phyloP scores from a whole-genome alignment of 53 echinoderm and acorn worm species.

The Temnopleurus reevesii region DNA sequence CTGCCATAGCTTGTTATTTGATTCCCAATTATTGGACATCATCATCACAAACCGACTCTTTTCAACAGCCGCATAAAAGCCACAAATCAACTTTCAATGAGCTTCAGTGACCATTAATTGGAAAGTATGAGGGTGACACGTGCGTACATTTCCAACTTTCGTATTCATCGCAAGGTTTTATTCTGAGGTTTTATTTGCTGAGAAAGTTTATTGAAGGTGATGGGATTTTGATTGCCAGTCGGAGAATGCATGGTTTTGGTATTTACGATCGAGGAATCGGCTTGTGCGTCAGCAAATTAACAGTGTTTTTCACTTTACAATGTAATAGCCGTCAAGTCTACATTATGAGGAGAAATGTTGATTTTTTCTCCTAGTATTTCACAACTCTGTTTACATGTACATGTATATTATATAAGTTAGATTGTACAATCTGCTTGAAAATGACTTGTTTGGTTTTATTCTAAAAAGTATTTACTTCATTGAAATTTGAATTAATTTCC shows the following conservation, averaged over 20 bases:
- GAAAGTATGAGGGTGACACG: neutral
- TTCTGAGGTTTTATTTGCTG: neutral
- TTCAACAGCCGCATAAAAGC: neutral
- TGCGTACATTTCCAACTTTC: neutral
- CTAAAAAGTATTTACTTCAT: no score
- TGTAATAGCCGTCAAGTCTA: neutral
- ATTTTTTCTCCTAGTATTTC: neutral
- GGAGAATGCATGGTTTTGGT: neutral
- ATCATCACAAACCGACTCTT: neutral
- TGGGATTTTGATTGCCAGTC: constrained; percentile 13
- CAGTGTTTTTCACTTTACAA: neutral
- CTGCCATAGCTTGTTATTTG: neutral
- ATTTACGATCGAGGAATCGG: neutral
- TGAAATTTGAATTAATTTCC: no score
- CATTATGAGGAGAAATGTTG: neutral
- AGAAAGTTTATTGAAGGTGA: constrained; percentile 13
- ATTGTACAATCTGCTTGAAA: no score
- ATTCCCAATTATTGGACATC: neutral
- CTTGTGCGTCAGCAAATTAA: constrained; percentile 17
- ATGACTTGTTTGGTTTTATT: no score
- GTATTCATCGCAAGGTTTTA: neutral
- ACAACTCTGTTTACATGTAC: no score
- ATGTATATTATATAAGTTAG: no score
- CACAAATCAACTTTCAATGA: neutral
- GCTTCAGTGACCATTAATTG: constrained; percentile 15